Percentiles rank a stretch among this genome's conserved stretches.
Conservation (phyloP, 2,113 vertebrate genomes). For the Urocynchramus pylzowi region DNA sequence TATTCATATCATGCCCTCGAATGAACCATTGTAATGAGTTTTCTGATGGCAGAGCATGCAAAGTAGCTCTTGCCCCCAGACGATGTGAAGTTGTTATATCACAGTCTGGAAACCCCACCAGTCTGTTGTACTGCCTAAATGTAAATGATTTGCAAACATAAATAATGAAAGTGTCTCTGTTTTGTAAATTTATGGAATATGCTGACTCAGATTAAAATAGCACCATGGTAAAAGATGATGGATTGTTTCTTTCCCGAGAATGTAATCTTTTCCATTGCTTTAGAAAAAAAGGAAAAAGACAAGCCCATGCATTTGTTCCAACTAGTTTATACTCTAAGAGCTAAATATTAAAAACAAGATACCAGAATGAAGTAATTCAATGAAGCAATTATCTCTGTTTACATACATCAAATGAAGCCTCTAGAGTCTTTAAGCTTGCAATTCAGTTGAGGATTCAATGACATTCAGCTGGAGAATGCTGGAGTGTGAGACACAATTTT, state of each 20-base stretch:
- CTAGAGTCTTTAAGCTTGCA: not conserved
- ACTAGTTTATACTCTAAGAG: not conserved
- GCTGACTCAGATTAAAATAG: not conserved
- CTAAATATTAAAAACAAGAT: not conserved
- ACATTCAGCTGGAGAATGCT: not conserved
- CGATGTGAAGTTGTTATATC: not conserved
- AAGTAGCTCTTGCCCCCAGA: not conserved
- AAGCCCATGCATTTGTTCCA: not conserved
- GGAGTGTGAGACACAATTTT: not conserved
- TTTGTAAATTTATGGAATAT: not conserved
- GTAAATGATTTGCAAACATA: conserved; percentile 5
- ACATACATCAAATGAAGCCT: not conserved
- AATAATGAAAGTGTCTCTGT: not conserved
- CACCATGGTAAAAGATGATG: not conserved
- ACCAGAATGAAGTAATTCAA: not conserved
- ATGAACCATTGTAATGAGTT: not conserved
- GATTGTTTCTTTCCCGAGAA: not conserved
- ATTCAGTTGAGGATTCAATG: not conserved
- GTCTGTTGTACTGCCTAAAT: not conserved
- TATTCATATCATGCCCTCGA: not conserved
- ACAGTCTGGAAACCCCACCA: not conserved
- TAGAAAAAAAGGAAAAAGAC: not conserved
- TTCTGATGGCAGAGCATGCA: not conserved
- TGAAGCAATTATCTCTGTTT: not conserved
- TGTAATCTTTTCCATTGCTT: not conserved